Base-by-base conservation (phyloP, 2,113 vertebrate species). In the Aspiorhynchus laticeps region DNA sequence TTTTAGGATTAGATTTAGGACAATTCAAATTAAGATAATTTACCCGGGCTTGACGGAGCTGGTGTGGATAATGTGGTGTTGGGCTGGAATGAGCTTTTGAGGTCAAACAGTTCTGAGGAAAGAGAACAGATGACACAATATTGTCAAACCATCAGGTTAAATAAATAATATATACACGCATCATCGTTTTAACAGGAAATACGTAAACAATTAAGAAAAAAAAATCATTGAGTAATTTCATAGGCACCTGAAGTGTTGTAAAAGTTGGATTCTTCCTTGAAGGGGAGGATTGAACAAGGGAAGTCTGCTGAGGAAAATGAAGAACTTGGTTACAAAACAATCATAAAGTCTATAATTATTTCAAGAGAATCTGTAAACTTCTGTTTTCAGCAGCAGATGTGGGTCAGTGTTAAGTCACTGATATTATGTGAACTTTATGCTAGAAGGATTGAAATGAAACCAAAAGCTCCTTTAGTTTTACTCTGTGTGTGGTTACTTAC, bases 41-140 rank as follows among this genome's bases (percentile, higher is more conserved):
- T 73, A 96, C 95, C 94, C 56, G 93, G 91, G 71, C 92, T 93
- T 19, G 91, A 92, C 1, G 93, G 87, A 12, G 88, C 88, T n/a
- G 94, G 92, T 33, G 94, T 94, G n/a, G 73, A 80, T 77, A 88
- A 87, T 0, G 90, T 88, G 28, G 85, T 78, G 0, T 91, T 83
- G 3, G 90, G 43, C 28, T 88, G 90, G 89, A 90, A 87, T 0
- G 87, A 81, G 3, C 89, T 69, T 80, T 91, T 92, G 59, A 79
- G 59, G 51, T 95, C 93, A 12, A 89, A 94, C 80, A 93, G 88
- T 36, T 95, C 95, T 96, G 71, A 38, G 36, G 76, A 80, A 87
- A 24, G 8, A 84, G 11, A 5, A 33, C 51, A 73, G 5, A 36
- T 17, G 9, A 61, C 1, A 15, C 9, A 9, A 59, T 46, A 10